Percentiles rank a stretch among this genome's conserved stretches.
Evolutionary conservation across 2,888 invertebrate genomes (phyloP).

Genomic region (Amblyteles armatorius): DNA sequence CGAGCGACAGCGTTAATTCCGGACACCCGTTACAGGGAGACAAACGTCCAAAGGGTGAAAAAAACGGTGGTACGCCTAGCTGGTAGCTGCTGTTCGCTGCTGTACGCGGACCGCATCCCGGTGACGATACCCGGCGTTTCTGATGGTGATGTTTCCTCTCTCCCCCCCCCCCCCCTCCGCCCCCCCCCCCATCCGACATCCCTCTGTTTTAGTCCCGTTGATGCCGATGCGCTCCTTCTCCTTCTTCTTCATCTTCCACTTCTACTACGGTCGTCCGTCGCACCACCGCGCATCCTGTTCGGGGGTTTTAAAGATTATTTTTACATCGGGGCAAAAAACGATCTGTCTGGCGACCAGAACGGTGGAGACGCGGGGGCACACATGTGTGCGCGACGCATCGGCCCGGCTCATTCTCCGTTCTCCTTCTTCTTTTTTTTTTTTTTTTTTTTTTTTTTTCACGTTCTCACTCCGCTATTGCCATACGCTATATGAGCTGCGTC

Average conservation of each 20-base stretch:
- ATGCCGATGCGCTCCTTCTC: conserved; percentile 43
- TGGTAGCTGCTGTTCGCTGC: conserved; percentile 18
- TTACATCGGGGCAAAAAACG: conserved; percentile 84
- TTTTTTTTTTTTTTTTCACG: conserved; percentile 29
- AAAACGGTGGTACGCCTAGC: conserved; percentile 69
- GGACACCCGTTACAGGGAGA: conserved; percentile 82
- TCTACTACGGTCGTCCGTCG: conserved; percentile 62
- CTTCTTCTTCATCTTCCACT: conserved; percentile 64
- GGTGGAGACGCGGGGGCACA: conserved; percentile 59
- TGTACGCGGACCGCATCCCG: conserved; percentile 77
- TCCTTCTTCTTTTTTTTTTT: background rate
- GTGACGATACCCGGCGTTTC: conserved; percentile 75
- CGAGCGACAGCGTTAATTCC: conserved; percentile 78
- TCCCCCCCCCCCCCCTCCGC: conserved; percentile 35
- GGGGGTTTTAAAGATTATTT: conserved; percentile 85
- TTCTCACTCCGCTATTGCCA: conserved; percentile 50
- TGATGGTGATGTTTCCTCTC: conserved; percentile 65
- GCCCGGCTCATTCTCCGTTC: conserved; percentile 34
- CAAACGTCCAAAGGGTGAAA: conserved; percentile 83
- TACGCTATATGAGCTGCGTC: conserved; percentile 58
- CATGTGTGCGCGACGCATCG: conserved; percentile 67
- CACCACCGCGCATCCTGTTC: conserved; percentile 83
- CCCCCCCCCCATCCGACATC: conserved; percentile 45
- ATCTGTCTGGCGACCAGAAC: conserved; percentile 83
- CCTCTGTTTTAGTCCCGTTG: conserved; percentile 27